Conservation (phyloP, 1,140 invertebrate species). For the Drosophila neocordata region DNA sequence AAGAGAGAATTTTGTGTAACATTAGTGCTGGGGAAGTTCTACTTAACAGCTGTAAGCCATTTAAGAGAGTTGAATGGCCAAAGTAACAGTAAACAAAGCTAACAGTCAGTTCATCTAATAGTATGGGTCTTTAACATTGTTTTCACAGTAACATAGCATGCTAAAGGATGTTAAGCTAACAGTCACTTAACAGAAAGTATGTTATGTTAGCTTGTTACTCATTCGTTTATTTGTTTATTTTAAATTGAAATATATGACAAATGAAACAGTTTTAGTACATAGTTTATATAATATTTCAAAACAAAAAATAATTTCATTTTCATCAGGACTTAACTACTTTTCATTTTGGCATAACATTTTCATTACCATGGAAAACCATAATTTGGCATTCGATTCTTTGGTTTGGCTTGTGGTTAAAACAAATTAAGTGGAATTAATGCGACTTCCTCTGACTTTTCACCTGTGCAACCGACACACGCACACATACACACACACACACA, state of each 20-base stretch:
- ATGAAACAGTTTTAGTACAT: too few relatives aligned
- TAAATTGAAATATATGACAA: not conserved
- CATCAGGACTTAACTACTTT: not conserved
- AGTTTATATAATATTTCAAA: too few relatives aligned
- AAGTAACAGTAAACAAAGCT: not conserved
- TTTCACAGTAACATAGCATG: not conserved
- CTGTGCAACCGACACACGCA: constrained; percentile 53
- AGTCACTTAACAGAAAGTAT: not conserved
- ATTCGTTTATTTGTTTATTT: not conserved
- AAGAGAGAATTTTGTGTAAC: not conserved
- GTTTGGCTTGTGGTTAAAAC: constrained; percentile 67
- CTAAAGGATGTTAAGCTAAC: too few relatives aligned
- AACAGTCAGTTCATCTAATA: not conserved
- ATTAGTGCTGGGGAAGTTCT: not conserved
- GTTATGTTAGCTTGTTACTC: not conserved
- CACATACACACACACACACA: not conserved
- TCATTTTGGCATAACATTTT: not conserved
- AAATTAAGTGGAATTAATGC: constrained; percentile 79
- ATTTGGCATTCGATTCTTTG: constrained; percentile 42
- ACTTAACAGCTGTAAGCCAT: not conserved
- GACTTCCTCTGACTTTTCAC: constrained; percentile 69
- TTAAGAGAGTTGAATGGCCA: not conserved
- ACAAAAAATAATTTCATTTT: not conserved
- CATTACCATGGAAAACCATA: not conserved
- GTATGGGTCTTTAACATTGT: not conserved